These are phyloP conservation scores for Crotalus horridus DNA, from an alignment of 2,113 vertebrate genomes.

Conservation along the genomic window DNA sequence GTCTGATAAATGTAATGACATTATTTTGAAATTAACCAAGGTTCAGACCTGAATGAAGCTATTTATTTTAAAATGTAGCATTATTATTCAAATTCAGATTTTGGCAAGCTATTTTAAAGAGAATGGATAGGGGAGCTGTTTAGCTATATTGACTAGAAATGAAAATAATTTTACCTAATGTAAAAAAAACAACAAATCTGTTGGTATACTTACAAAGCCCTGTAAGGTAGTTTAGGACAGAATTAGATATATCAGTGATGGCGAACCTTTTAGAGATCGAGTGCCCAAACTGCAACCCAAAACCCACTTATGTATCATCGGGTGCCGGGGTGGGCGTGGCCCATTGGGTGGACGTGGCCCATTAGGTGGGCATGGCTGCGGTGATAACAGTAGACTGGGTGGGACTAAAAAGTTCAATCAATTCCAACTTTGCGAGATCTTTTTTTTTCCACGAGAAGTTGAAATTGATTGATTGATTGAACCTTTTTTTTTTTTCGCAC, in stretches of 20 bases:
- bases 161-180: not conserved
- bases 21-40: not conserved
- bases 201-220: not conserved
- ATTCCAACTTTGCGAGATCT: too few relatives aligned
- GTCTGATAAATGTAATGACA: not conserved
- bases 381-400: too few relatives aligned
- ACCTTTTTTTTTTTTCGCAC: too few relatives aligned
- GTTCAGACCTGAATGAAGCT: not conserved
- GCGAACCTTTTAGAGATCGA: too few relatives aligned
- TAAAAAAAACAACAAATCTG: not conserved
- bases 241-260: not conserved
- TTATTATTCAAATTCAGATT: not conserved
- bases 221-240: not conserved
- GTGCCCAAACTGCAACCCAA: too few relatives aligned
- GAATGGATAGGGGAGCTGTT: not conserved
- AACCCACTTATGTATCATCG: too few relatives aligned
- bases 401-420: too few relatives aligned
- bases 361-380: too few relatives aligned
- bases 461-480: too few relatives aligned
- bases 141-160: not conserved
- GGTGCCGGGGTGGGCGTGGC: too few relatives aligned
- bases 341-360: too few relatives aligned
- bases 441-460: too few relatives aligned
- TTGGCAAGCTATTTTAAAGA: not conserved
- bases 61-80: not conserved